These are phyloP conservation scores for Pycnonotus jocosus DNA, from an alignment of 2,113 vertebrate species.

Conservation along the genomic window DNA sequence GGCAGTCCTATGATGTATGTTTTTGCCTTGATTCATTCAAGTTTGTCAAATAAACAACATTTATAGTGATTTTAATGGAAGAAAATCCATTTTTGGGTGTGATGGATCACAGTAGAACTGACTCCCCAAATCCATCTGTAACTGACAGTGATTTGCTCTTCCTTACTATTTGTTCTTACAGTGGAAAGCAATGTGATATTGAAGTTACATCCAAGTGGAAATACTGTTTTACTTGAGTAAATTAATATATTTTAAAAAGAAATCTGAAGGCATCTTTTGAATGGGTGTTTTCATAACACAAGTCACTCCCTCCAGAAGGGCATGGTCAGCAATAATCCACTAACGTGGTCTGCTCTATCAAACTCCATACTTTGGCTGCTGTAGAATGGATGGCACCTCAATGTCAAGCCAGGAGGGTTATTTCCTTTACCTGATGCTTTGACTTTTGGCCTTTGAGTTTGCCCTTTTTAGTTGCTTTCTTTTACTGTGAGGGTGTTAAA, in stretches of 20 bases:
- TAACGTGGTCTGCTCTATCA: background rate
- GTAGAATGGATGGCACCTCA: background rate
- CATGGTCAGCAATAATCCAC: background rate
- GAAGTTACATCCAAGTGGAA: background rate
- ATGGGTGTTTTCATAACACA: background rate
- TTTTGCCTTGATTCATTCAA: background rate
- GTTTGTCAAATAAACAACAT: background rate
- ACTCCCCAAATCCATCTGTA: background rate
- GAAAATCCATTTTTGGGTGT: background rate
- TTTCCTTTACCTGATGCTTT: background rate
- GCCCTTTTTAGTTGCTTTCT: background rate
- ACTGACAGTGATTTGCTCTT: background rate
- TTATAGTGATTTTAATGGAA: background rate
- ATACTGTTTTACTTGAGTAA: background rate
- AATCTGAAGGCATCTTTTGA: background rate
- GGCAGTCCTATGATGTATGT: background rate
- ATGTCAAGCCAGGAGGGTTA: rapidly evolving
- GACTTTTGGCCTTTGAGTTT: background rate
- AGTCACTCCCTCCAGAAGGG: background rate
- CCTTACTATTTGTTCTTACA: background rate
- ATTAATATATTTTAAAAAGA: background rate
- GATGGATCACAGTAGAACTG: background rate
- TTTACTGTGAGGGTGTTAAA: background rate
- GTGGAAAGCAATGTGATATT: background rate
- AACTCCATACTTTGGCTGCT: background rate